phyloP scores from a whole-genome alignment of 2,113 vertebrate species.

The Dipodomys ordii region DNA sequence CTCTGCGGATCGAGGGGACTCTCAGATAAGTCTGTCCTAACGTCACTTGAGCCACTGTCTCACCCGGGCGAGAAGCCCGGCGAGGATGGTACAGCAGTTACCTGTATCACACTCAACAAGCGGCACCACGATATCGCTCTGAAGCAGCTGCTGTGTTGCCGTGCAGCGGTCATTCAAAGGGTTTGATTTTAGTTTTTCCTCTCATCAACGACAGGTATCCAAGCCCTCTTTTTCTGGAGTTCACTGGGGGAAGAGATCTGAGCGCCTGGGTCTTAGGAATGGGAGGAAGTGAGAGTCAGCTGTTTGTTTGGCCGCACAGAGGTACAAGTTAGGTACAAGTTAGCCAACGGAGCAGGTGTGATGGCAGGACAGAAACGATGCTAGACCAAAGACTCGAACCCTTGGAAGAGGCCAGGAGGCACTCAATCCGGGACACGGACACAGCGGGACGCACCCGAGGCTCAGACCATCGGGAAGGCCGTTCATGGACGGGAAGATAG shows the following conservation, averaged over 20 bases:
- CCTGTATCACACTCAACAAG: neutral
- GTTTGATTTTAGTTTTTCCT: neutral
- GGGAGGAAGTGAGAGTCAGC: neutral
- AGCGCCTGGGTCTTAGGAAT: neutral
- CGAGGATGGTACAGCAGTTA: neutral
- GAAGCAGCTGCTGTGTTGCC: no score
- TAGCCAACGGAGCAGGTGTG: neutral
- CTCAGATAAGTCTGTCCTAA: conserved; percentile 12
- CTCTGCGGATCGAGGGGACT: neutral
- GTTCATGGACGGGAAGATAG: neutral
- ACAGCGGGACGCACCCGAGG: neutral
- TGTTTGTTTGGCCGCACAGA: neutral
- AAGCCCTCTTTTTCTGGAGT: neutral
- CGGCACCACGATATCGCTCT: neutral
- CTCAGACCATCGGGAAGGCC: neutral
- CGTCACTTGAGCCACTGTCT: conserved; percentile 4
- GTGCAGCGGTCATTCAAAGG: no score
- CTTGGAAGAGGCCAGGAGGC: neutral
- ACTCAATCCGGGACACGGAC: neutral
- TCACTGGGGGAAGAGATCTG: neutral
- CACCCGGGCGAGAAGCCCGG: neutral
- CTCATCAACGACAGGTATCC: neutral
- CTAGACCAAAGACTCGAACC: neutral
- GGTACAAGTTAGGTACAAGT: neutral
- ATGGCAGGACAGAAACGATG: neutral